A percentile compares a stretch with the other conserved stretches of the same genome.
These are phyloP conservation scores for Spea bombifrons DNA, from an alignment of 2,113 vertebrate species.

Conservation along the genomic window DNA sequence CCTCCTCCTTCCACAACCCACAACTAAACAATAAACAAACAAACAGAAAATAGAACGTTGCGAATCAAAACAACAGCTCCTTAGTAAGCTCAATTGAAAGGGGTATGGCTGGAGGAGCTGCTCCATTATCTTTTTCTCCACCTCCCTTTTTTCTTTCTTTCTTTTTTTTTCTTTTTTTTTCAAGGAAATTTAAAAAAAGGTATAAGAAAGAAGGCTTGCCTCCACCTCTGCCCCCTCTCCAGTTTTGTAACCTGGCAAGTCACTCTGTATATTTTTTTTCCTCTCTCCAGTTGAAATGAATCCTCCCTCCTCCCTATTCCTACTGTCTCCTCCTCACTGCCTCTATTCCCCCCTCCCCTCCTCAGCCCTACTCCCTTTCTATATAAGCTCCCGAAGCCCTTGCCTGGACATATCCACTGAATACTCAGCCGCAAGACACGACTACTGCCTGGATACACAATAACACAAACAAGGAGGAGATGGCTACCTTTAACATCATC, in stretches of 20 bases:
- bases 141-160: conserved; percentile 1
- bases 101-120: background rate
- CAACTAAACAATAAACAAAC: too few relatives aligned
- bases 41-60: too few relatives aligned
- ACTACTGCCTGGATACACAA: background rate
- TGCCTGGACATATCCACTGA: conserved; percentile 27
- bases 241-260: conserved; percentile 11
- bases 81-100: background rate
- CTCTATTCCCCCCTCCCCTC: conserved; percentile 1
- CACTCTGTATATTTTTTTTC: conserved; percentile 13
- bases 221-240: background rate
- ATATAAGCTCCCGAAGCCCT: conserved; percentile 42
- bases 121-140: background rate
- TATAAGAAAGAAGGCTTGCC: conserved; percentile 12
- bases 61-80: too few relatives aligned
- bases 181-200: conserved; percentile 6
- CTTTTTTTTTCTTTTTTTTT: too few relatives aligned
- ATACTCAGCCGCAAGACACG: conserved; percentile 12
- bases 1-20: too few relatives aligned
- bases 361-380: conserved; percentile 33
- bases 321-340: conserved; percentile 9
- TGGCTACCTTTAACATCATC: conserved; percentile 27
- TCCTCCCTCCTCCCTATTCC: background rate
- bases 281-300: conserved; percentile 1
- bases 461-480: conserved; percentile 1